Evolutionary conservation across 2,113 vertebrate species (phyloP), one percentile per base, ranked within the genome.

Genomic region (Microcebus tavaratra): DNA sequence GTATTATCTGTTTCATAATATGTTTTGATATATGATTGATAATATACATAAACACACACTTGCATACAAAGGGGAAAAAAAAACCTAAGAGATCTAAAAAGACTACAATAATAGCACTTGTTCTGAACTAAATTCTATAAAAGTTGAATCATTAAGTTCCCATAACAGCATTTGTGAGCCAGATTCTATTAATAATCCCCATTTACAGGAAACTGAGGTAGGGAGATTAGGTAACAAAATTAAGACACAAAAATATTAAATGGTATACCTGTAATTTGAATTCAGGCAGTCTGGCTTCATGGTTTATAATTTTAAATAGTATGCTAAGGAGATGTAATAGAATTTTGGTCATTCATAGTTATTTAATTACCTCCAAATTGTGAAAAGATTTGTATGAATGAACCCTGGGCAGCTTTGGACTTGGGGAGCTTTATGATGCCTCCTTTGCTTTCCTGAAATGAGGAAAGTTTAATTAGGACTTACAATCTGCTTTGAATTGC

Each of bases 231-330:
- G 17, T 95, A 93, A 72, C 21, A 76, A 75, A 76, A 76, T 81
- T 96, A 93, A 73, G 53, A 95, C 76, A 70, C 25, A 48, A 45
- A 92, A 96, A 82, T 86, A 27, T 36, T 75, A 89, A 91, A 63
- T 73, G 63, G 34, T 79, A 1, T 8, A 72, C 23, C 57, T 25
- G 14, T 76, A 85, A 68, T 63, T 94, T 95, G 79, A 96, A 86
- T 86, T 76, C 53, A 78, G 57, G 45, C 18, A 50, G 14, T 76
- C 27, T 88, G 70, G 9, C 73, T 91, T 91, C 34, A 17, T 91
- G 34, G 53, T 92, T 96, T 89, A 34, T 94, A 50, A 53, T 68
- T 93, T n/a, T 91, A 75, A 48, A 9, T 15, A 57, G 15, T 81
- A 39, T 65, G 36, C n/a, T 89, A 89, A 89, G 25, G 73, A 96